These are phyloP conservation scores for Dicrurus megarhynchus DNA, from an alignment of 2,113 vertebrate genomes.

Conservation along the genomic window DNA sequence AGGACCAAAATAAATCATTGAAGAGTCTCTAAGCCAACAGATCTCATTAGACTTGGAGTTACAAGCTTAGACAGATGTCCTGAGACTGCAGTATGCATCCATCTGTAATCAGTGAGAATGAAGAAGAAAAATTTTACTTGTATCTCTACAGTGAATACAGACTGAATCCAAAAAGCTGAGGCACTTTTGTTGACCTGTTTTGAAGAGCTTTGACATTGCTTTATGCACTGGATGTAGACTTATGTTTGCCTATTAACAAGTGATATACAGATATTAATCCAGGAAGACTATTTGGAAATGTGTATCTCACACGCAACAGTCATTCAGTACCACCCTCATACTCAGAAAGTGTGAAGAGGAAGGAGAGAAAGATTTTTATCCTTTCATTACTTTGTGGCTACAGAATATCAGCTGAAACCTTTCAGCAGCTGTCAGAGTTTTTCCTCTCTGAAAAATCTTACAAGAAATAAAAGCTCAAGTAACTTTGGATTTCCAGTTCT, in stretches of 20 bases:
- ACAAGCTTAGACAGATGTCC: constrained; percentile 19
- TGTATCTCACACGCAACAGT: not conserved
- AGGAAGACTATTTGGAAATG: not conserved
- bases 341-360: not conserved
- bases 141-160: not conserved
- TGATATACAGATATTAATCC: not conserved
- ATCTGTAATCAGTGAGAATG: not conserved
- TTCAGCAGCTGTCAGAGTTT: not conserved
- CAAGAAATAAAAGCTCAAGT: not conserved
- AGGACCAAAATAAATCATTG: constrained; percentile 27
- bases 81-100: not conserved
- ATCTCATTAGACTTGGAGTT: constrained; percentile 18
- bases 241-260: not conserved
- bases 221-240: not conserved
- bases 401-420: not conserved
- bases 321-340: not conserved
- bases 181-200: not conserved
- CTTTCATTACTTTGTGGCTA: not conserved
- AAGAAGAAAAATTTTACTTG: not conserved
- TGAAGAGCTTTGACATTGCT: not conserved
- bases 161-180: not conserved
- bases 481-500: not conserved
- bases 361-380: not conserved
- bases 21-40: not conserved
- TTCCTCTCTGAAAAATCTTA: not conserved